Evolutionary conservation across 53 echinoderm and acorn worm species (phyloP), one percentile per base, ranked within the genome.

Genomic region (Stichopus horrens): DNA sequence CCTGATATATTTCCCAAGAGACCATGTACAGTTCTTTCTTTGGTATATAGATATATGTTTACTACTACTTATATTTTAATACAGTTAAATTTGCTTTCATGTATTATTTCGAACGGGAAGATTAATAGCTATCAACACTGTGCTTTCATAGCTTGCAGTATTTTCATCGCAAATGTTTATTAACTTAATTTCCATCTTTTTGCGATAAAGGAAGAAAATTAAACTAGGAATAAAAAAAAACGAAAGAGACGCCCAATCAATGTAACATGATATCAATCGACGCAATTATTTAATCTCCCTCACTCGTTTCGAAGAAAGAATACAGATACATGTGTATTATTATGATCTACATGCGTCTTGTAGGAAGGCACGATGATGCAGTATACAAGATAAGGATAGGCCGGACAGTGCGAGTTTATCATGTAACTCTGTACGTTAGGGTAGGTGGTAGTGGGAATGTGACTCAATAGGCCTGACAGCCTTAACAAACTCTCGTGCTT

Each of bases 101-200:
- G 52, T 22, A 85, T 85, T 65, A 23, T 37, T 85, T 20, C 37
- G 2, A 37, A 37, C 37, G 37, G 37, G 37, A 85, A 65, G 21
- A 85, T 85, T 85, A 85, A 85, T 85, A 85, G 85, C 85, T 85
- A 85, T 85, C 85, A 85, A 85, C 85, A 85, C 52, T 54, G 21
- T 67, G 67, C 85, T 85, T 52, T 53, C 68, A 53, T 52, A 13
- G 85, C 57, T 85, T 66, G 59, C 67, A 85, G 67, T 51, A 16
- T 16, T 85, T 66, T 85, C 58, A 66, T 85, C 85, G 65, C 21
- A 85, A 85, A 85, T 67, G 67, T 85, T 85, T 85, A 85, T 85
- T 85, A 85, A 63, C 83, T 60, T 83, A 83, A 83, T 71, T 10
- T 63, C 16, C 11, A 13, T 63, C 11, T 63, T 63, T 63, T 7